Base-by-base conservation (phyloP, 2,113 vertebrate species). In the Callithrix jacchus region DNA sequence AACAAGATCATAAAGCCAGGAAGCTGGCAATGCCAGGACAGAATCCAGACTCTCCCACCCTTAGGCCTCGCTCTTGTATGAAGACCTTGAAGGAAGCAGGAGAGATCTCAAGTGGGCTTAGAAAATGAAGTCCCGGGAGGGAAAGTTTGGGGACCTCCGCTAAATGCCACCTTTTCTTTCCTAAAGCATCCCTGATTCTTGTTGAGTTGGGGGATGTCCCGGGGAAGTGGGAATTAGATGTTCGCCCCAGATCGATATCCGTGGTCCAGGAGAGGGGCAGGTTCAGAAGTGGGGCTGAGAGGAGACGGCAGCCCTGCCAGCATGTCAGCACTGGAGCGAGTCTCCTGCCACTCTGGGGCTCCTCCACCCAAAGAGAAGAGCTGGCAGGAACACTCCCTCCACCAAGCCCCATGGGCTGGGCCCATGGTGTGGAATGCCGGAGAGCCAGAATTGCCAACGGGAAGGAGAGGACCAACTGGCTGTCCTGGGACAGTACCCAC, bases 231-330 rank as follows among this genome's bases (percentile, higher is more conserved):
- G 66, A 47, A 80, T 9, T 58, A 6, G 16, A 6, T 11, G 61
- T 52, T 42, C 23, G 27, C 40, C 21, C 11, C 70, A 40, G 14
- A 11, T 16, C 16, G 17, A 42, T 45, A 3, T 40, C 64, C 18
- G 16, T 35, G 40, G 20, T 40, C 74, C 30, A 6, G 17, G 56
- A 32, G 27, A 61, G 42, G 27, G 71, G 32, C 79, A 4, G 70
- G 58, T 87, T 66, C 27, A 5, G 81, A 27, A 37, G 2, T 4
- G 0, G 5, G 52, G 61, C 52, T 18, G 4, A 18, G 70, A 12
- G 37, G 64, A 5, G 95, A 17, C 17, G 6, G 21, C 2, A 1
- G 25, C 35, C 40, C 14, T 10, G 4, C 37, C 0, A 4, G 0
- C 10, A 1, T 5, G 37, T 35, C 5, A 73, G 61, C 37, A 21